Conservation (phyloP, 2,888 invertebrate genomes). For the Tetranychus piercei region DNA sequence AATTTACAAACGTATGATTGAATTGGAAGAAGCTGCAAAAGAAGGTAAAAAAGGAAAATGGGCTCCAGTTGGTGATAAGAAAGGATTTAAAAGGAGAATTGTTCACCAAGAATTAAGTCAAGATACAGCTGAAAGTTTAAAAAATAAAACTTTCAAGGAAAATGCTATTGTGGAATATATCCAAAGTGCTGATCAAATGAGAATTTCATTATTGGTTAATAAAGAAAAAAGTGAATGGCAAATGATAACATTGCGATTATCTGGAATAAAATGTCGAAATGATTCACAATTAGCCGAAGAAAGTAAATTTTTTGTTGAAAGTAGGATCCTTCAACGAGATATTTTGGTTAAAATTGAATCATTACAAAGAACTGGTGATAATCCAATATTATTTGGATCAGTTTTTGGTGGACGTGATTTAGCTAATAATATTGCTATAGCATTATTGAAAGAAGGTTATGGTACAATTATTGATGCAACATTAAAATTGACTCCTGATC, state of each 20-base stretch:
- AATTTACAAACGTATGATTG: slow-evolving; percentile 31
- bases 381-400: slow-evolving; percentile 16
- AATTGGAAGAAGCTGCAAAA: slow-evolving; percentile 76
- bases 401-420: slow-evolving; percentile 16
- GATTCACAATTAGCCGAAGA: slow-evolving; percentile 54
- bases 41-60: slow-evolving; percentile 59
- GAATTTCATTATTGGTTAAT: slow-evolving; percentile 55
- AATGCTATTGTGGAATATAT: slow-evolving; percentile 85
- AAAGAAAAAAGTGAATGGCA: slow-evolving; percentile 40
- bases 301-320: slow-evolving; percentile 81
- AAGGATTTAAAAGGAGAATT: slow-evolving; percentile 49
- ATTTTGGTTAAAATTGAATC: slow-evolving; percentile 65
- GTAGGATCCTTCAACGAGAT: slow-evolving; percentile 70
- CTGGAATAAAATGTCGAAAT: slow-evolving; percentile 59
- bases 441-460: slow-evolving; percentile 68
- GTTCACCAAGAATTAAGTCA: slow-evolving; percentile 45
- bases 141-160: slow-evolving; percentile 48
- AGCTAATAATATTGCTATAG: slow-evolving; percentile 74
- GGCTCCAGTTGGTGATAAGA: slow-evolving; percentile 32
- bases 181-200: slow-evolving; percentile 83
- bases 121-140: slow-evolving; percentile 12
- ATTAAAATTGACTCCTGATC: slow-evolving; percentile 58
- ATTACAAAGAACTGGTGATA: slow-evolving; percentile 16
- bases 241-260: slow-evolving; percentile 70
- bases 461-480: slow-evolving; percentile 88